Conservation (phyloP, 2,113 vertebrate genomes). For the Choloepus hoffmanni region DNA sequence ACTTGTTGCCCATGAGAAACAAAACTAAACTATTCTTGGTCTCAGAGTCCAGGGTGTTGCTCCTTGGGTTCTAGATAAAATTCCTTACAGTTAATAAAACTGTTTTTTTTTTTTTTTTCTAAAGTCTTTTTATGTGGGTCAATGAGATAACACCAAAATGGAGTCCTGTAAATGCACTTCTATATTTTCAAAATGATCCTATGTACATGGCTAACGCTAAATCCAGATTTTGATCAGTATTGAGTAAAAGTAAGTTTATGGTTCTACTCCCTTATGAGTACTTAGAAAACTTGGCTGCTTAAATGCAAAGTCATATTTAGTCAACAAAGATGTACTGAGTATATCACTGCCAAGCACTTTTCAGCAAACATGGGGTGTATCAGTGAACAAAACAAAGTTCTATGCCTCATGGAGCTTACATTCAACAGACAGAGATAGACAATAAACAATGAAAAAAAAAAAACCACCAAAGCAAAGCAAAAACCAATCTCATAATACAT, state of each 20-base stretch:
- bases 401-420: background rate
- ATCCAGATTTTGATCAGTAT: background rate
- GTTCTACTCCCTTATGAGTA: background rate
- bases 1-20: background rate
- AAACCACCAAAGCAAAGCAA: background rate
- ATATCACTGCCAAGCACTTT: background rate
- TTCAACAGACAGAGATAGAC: accelerated
- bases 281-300: constrained; percentile 1
- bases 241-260: background rate
- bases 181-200: background rate
- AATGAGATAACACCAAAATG: background rate
- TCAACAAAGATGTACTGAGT: background rate
- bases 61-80: background rate
- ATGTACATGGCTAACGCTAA: background rate
- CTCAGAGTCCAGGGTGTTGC: background rate
- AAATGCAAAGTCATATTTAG: background rate
- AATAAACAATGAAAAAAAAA: background rate
- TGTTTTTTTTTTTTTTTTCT: background rate
- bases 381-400: background rate
- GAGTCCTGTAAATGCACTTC: background rate
- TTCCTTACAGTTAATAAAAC: background rate
- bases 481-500: too few relatives aligned
- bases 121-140: background rate
- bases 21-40: background rate
- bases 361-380: background rate